Base-by-base conservation (phyloP, 2,888 invertebrate genomes). In the Leptopilina drosophilae region DNA sequence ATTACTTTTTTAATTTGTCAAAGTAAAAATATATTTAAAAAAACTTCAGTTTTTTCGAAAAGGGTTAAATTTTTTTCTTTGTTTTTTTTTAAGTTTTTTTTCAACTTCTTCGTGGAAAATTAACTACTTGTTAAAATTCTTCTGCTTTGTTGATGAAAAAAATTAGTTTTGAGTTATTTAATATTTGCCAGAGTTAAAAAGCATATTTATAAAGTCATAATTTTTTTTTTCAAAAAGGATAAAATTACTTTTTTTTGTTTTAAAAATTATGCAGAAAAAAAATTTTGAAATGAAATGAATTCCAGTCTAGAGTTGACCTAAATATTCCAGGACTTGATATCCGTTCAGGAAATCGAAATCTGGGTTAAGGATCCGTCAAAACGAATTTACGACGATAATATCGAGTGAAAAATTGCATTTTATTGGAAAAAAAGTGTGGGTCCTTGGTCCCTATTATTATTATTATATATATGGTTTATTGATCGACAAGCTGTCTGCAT, bases 361-460 rank as follows among this genome's bases (percentile, higher is more conserved):
- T 86, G 79, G 87, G 86, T 87, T 87, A 87, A 85, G 85, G 85
- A 87, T 85, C 82, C 83, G 84, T 88, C 88, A 79, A 80, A 82
- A 84, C 83, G 84, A 88, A 88, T 88, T 88, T 87, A 86, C 84
- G 85, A 77, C 83, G 84, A 86, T 87, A 87, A 88, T 86, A 86
- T 86, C 84, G 80, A 33, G 78, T 85, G 86, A 88, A 87, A 88
- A 88, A 88, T 88, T 87, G 85, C 86, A 84, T 87, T 87, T 87
- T 83, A 84, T 84, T 85, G 83, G 66, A 66, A 66, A 33, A 20
- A 77, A 59, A 65, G 49, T 9, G 49, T 8, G 49, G 65, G 66
- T 49, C 78, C 62, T 76, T 42, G 26, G 56, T 77, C 77, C 82
- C 77, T 77, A 81, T 78, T 79, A 79, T 79, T 79, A 26, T 26